Percentiles rank a stretch among this genome's conserved stretches.
Conservation (phyloP, 1,140 invertebrate genomes). For the Pogonomyrmex californicus region DNA sequence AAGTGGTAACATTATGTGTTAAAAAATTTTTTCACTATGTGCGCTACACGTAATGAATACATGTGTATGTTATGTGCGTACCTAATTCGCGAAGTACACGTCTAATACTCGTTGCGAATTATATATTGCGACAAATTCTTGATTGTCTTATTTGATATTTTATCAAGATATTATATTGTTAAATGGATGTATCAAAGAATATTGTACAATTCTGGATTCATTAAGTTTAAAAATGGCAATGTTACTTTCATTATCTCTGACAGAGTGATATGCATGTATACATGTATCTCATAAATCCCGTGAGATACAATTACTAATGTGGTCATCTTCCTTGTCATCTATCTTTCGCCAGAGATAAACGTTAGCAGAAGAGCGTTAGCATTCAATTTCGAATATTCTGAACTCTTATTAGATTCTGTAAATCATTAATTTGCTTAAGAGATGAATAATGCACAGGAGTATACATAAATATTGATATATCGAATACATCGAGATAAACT, state of each 20-base stretch:
- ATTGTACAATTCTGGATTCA: conserved; percentile 15
- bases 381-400: conserved; percentile 48
- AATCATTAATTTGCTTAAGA: conserved; percentile 1
- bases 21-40: background rate
- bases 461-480: background rate
- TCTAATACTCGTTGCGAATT: conserved; percentile 10
- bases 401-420: background rate
- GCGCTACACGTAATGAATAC: background rate
- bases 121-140: conserved; percentile 20
- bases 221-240: conserved; percentile 37
- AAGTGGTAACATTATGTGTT: conserved; percentile 1
- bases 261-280: conserved; percentile 54
- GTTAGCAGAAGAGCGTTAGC: conserved; percentile 5
- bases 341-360: conserved; percentile 7
- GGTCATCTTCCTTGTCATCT: background rate
- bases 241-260: conserved; percentile 56
- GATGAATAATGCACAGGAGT: background rate
- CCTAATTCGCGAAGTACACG: background rate
- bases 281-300: conserved; percentile 24
- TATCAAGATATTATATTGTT: conserved; percentile 48
- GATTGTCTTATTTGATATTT: conserved; percentile 55
- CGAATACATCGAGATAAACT: conserved; percentile 28
- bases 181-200: conserved; percentile 52
- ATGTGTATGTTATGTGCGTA: conserved; percentile 1
- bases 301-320: background rate